phyloP scores from a whole-genome alignment of 37 sponge, comb jelly and placozoan genomes.

The Diacarnus erythraeanus region DNA sequence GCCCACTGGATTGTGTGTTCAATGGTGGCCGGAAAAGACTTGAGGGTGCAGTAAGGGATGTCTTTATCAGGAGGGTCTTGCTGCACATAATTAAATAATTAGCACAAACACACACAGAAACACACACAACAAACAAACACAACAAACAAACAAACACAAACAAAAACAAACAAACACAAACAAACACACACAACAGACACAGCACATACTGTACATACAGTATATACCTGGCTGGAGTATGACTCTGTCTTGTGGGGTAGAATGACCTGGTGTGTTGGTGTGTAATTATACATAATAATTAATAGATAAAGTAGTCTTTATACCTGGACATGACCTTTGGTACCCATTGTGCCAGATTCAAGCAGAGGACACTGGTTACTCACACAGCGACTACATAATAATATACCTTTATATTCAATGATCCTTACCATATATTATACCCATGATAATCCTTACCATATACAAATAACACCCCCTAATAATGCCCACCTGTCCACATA shows the following conservation, averaged over 20 bases:
- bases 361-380: constrained; percentile 82
- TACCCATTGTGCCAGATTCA: constrained; percentile 93
- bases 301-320: neutral
- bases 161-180: neutral
- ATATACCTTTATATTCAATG: neutral
- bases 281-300: neutral
- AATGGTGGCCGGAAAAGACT: constrained; percentile 94
- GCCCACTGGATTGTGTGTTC: constrained; percentile 99
- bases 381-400: constrained; percentile 84
- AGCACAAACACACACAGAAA: neutral
- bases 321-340: constrained; percentile 95
- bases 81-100: neutral
- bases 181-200: neutral
- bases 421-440: neutral
- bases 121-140: neutral
- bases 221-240: constrained; percentile 88
- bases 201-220: too few relatives aligned
- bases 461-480: neutral
- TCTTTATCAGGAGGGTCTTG: constrained; percentile 88
- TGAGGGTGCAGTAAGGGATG: constrained; percentile 96
- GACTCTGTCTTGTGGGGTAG: constrained; percentile 94
- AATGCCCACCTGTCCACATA: constrained; percentile 86
- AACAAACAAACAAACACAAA: neutral
- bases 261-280: constrained; percentile 54
- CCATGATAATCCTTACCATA: neutral